These are phyloP conservation scores for Catocala fraxini DNA, from an alignment of 2,888 invertebrate genomes.

Conservation along the genomic window DNA sequence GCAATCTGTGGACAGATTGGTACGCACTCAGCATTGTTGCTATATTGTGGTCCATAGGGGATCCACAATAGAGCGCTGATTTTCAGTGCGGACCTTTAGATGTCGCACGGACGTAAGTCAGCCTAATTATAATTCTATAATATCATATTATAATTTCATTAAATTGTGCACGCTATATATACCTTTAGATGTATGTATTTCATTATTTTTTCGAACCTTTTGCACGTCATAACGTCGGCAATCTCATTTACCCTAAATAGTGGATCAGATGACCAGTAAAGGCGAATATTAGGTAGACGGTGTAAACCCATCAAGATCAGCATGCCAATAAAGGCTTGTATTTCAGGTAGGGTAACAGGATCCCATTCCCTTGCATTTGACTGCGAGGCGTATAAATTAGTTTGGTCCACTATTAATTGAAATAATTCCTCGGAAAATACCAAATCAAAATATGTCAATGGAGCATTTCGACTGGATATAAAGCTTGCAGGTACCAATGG, in stretches of 20 bases:
- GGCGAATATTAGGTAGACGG: slow-evolving; percentile 20
- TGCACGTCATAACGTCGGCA: slow-evolving; percentile 21
- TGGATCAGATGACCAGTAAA: slow-evolving; percentile 29
- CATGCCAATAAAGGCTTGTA: slow-evolving; percentile 24
- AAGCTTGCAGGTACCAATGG: slow-evolving; percentile 13
- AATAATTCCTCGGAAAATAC: slow-evolving; percentile 21
- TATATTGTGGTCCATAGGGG: no score
- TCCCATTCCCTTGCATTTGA: slow-evolving; percentile 19
- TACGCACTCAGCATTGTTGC: no score
- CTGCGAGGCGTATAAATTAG: slow-evolving; percentile 26
- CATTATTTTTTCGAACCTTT: slow-evolving; percentile 21
- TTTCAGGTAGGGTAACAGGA: slow-evolving; percentile 22
- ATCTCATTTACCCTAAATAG: slow-evolving; percentile 22
- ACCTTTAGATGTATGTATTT: slow-evolving; percentile 21
- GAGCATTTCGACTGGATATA: slow-evolving; percentile 15
- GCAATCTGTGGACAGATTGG: no score
- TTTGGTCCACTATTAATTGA: slow-evolving; percentile 21
- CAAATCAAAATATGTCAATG: slow-evolving; percentile 9
- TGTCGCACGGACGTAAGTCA: no score
- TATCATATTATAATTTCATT: no score
- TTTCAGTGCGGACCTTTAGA: no score
- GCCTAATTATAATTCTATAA: no score
- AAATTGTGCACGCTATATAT: no score
- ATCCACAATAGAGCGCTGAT: no score
- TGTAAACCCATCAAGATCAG: slow-evolving; percentile 24